Evolutionary conservation across 1,140 invertebrate species (phyloP).

Genomic region (Papilio machaon): DNA sequence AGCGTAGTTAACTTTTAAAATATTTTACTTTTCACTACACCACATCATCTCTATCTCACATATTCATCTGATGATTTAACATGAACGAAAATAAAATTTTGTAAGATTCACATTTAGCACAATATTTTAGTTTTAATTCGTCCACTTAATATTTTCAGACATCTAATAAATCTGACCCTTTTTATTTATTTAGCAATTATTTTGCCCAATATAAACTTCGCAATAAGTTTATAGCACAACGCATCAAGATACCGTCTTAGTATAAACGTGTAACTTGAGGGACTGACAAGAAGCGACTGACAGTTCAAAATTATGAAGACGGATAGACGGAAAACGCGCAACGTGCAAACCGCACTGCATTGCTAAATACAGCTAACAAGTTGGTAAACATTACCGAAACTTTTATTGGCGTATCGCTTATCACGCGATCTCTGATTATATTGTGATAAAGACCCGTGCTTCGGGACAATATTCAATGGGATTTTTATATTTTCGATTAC

Average conservation of each 20-base stretch:
- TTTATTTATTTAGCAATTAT: neutral
- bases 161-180: neutral
- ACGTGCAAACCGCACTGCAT: constrained; percentile 6
- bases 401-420: constrained; percentile 36
- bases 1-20: neutral
- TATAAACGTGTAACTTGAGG: neutral
- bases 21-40: neutral
- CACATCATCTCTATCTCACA: neutral
- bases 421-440: constrained; percentile 44
- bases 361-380: constrained; percentile 7
- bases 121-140: neutral
- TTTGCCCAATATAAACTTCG: neutral
- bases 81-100: neutral
- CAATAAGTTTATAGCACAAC: constrained; percentile 12
- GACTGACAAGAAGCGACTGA: neutral
- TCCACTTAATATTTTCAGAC: neutral
- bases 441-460: constrained; percentile 4
- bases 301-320: constrained; percentile 10
- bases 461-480: neutral
- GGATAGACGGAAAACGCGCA: constrained; percentile 9
- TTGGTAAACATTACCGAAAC: constrained; percentile 15
- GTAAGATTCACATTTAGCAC: neutral
- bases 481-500: neutral
- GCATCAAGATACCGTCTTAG: neutral
- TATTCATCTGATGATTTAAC: neutral